Evolutionary conservation across 1,140 invertebrate species (phyloP).

Genomic region (Centruroides vittatus): DNA sequence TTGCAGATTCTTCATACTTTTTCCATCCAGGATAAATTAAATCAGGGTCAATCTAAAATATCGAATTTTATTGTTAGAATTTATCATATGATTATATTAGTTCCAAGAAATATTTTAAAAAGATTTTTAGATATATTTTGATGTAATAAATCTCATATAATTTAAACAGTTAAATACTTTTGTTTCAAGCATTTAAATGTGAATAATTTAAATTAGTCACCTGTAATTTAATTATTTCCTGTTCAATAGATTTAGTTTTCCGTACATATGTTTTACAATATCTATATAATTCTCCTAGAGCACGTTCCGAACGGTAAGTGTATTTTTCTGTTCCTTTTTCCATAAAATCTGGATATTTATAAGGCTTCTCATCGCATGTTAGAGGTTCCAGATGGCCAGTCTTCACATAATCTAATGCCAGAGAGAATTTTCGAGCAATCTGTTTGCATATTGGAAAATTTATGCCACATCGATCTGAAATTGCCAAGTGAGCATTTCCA

Average conservation of each 20-base stretch:
- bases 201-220: too few species aligned
- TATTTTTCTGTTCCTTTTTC: conserved; percentile 18
- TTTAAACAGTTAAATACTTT: too few species aligned
- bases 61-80: too few species aligned
- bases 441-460: conserved; percentile 17
- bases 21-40: conserved; percentile 16
- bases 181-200: too few species aligned
- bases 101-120: too few species aligned
- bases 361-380: conserved; percentile 18
- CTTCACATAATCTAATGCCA: conserved; percentile 24
- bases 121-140: too few species aligned
- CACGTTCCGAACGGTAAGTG: conserved; percentile 19
- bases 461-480: conserved; percentile 23
- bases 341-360: conserved; percentile 23
- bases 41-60: conserved; percentile 2
- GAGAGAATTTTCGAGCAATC: conserved; percentile 21
- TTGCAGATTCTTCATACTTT: conserved; percentile 4
- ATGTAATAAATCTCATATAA: too few species aligned
- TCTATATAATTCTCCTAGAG: conserved; percentile 23
- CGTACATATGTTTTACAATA: neutral
- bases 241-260: too few species aligned
- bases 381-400: conserved; percentile 16
- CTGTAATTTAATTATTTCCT: too few species aligned
- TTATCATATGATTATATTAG: too few species aligned
- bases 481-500: conserved; percentile 21